phyloP scores from a whole-genome alignment of 2,113 vertebrate species.

The Sapayoa aenigma region DNA sequence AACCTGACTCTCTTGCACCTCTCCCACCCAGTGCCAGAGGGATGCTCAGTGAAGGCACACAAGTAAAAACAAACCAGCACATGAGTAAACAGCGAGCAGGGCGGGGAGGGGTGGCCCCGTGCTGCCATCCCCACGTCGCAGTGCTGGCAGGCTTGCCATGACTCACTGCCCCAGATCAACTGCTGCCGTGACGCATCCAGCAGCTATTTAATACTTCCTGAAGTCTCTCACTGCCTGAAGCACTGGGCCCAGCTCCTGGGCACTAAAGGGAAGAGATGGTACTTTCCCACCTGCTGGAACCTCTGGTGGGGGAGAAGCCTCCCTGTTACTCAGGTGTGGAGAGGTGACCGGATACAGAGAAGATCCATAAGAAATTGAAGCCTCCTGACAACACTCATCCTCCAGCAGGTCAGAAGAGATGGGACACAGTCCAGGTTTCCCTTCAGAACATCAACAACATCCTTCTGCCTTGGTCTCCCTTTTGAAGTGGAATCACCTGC shows the following conservation, averaged over 20 bases:
- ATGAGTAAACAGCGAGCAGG: not conserved
- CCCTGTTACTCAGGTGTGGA: not conserved
- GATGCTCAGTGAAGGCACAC: not conserved
- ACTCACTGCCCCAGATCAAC: not conserved
- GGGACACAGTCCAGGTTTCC: not conserved
- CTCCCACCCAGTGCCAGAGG: accelerated
- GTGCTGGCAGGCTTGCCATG: not conserved
- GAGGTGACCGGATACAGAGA: not conserved
- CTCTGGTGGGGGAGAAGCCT: not conserved
- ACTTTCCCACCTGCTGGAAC: not conserved
- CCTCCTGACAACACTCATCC: not conserved
- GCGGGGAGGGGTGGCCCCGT: not conserved
- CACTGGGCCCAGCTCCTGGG: not conserved
- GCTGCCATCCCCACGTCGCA: not conserved
- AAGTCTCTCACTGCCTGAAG: not conserved
- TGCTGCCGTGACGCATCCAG: not conserved
- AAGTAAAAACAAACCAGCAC: not conserved
- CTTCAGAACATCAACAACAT: not conserved
- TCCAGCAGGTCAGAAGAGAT: not conserved
- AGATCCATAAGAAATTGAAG: not conserved
- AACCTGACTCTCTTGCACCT: not conserved
- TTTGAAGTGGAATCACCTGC: not conserved
- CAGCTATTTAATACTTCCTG: conserved; percentile 14
- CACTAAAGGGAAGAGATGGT: not conserved
- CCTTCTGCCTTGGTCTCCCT: not conserved